phyloP scores from a whole-genome alignment of 2,797 vertebrate species.

The Cyclura pinguis region DNA sequence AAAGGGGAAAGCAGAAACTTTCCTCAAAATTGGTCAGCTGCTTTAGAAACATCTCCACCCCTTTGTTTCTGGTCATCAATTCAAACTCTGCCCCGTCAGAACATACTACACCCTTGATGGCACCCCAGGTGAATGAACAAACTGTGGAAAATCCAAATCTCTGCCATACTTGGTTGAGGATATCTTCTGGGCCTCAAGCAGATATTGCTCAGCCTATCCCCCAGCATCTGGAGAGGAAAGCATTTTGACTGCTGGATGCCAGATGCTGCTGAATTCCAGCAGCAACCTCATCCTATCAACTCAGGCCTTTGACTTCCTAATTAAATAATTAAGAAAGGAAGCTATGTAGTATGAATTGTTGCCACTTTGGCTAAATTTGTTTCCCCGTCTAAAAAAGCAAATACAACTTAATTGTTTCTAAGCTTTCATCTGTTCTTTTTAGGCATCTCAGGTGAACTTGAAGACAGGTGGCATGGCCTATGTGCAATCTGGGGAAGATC shows the following conservation, averaged over 20 bases:
- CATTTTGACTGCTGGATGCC: too few relatives aligned
- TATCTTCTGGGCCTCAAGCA: too few relatives aligned
- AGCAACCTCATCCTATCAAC: neutral
- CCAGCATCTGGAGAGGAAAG: too few relatives aligned
- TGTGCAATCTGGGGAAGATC: neutral
- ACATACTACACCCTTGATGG: neutral
- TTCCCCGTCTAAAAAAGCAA: too few relatives aligned
- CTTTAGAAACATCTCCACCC: neutral
- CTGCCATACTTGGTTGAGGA: too few relatives aligned
- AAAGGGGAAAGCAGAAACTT: too few relatives aligned
- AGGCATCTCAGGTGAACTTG: neutral
- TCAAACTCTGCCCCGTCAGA: too few relatives aligned
- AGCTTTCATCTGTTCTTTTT: neutral
- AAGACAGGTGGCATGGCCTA: neutral
- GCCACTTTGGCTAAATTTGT: too few relatives aligned
- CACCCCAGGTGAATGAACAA: neutral
- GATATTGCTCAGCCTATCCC: too few relatives aligned
- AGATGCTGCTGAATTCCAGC: neutral
- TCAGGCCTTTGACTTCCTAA: neutral
- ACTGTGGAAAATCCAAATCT: neutral
- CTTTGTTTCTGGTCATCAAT: too few relatives aligned
- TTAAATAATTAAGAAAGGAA: too few relatives aligned
- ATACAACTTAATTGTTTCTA: neutral
- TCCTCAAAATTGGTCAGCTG: neutral
- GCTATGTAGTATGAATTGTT: too few relatives aligned